Conservation (phyloP, 2,888 invertebrate genomes). For the Dascillus cervinus region DNA sequence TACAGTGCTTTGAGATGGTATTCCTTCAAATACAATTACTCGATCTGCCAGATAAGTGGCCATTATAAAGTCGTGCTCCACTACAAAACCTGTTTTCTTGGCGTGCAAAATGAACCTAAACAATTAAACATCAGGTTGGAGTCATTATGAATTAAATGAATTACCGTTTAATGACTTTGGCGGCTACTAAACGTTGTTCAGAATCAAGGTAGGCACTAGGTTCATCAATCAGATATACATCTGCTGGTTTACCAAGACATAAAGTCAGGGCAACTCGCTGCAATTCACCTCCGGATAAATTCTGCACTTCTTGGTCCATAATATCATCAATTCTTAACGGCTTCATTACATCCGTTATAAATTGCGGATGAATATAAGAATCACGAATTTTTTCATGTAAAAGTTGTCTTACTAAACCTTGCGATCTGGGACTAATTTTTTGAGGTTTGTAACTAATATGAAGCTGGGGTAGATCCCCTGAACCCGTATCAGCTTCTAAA, state of each 20-base stretch:
- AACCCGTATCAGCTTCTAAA: constrained; percentile 78
- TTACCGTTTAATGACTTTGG: constrained; percentile 96
- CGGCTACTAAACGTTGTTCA: constrained; percentile 98
- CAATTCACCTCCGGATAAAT: constrained; percentile 98
- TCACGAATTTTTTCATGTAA: constrained; percentile 96
- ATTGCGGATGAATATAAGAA: constrained; percentile 96
- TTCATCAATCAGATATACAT: constrained; percentile 97
- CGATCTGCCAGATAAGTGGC: constrained; percentile 98
- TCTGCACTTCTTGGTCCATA: constrained; percentile 97
- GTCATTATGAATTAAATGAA: not conserved
- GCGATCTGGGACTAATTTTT: constrained; percentile 97
- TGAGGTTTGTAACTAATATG: constrained; percentile 99
- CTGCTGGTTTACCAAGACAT: constrained; percentile 96
- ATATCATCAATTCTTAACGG: constrained; percentile 95
- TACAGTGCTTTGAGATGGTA: constrained; percentile 78
- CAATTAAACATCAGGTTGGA: constrained; percentile 1
- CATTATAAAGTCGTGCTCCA: constrained; percentile 99
- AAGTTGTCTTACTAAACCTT: constrained; percentile 85
- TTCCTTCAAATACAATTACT: constrained; percentile 96
- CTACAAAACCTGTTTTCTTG: constrained; percentile 98
- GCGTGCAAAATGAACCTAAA: constrained; percentile 97
- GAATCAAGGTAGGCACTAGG: constrained; percentile 99
- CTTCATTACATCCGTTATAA: constrained; percentile 97
- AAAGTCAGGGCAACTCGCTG: constrained; percentile 94
- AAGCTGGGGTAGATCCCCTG: constrained; percentile 73